Base-by-base conservation (phyloP, 2,113 vertebrate genomes). In the Leucopsar rothschildi region DNA sequence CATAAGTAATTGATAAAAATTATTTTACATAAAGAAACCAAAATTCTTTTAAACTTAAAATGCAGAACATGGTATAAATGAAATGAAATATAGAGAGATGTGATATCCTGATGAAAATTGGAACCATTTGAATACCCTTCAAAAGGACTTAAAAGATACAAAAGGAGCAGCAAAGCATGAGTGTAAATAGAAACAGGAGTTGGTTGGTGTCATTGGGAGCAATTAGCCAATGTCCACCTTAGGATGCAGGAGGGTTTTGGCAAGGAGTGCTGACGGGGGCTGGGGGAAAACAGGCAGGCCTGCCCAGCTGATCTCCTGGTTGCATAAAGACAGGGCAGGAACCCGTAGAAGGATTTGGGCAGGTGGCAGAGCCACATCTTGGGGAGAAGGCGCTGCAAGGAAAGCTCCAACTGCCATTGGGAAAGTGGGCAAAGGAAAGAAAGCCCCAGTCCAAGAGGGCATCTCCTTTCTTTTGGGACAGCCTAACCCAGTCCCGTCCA, bases 131-230 rank as follows among this genome's bases (percentile, higher is more conserved):
- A 45, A 45, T 24, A 21, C 5, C 13, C 6, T 33, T 53, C 8
- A 33, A 27, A 53, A 53, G 11, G 33, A 17, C 9, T 37, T 18
- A 18, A 11, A 44, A 44, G 9, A 72, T 45, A 37, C 16, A 21
- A 45, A 44, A 44, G 11, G 13, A 71, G 17, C 4, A 17, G 21
- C 2, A 37, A 53, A 63, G 4, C 5, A 21, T 22, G 4, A 9
- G 45, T 8, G 7, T 22, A 63, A 55, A 53, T 0, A 0, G 39
- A 44, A 29, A 23, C 0, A 1, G 8, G 5, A 16, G 10, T 33
- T 37, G 22, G 18, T 27, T 31, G 15, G 22, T 56, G 33, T 33
- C 10, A 66, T 18, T 49, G 8, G 42, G 13, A 57, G 52, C 52
- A 68, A 39, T 20, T 20, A 9, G 40, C 31, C 65, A 31, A 71